Evolutionary conservation across 2,797 vertebrate species (phyloP), one percentile per base, ranked within the genome.

Genomic region (Linurgus olivaceus): DNA sequence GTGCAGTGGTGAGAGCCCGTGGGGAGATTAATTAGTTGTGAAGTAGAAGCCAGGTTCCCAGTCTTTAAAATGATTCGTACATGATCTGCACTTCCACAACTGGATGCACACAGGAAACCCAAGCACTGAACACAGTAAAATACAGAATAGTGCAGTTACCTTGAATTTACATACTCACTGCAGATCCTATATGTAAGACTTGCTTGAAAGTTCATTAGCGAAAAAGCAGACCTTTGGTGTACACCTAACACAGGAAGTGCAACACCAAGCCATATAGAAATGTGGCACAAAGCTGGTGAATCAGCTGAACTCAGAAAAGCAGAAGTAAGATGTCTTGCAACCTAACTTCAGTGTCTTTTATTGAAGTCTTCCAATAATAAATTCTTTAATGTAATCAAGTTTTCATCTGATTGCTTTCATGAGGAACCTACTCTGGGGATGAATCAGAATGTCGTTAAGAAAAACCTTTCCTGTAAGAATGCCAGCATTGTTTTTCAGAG

Each of bases 401-500:
- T 91, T 93, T 76, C 31, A 76, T 73, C 38, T 3, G 7, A 14
- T 63, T 51, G 17, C 11, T 70, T 73, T 67, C 26, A 11, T 17
- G 10, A 15, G 23, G 15, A 90, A 68, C 16, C 18, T 74, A 10
- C 26, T 86, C 42, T 13, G 3, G 50, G 44, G 28, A 66, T 61
- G 33, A 71, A 40, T 65, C 19, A 37, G 35, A 24, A 35, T 37
- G 23, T 47, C 11, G 1, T 40, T 76, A 75, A 58, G 54, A 54
- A 44, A 65, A 40, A 42, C 8, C 8, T 54, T 57, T 87, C 35
- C 45, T 79, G 31, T 59, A 89, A 83, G 26, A 80, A n/a, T 0
- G 21, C 31, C 38, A 73, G 40, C 24, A 81, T 92, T 85, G 38
- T 76, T 85, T 94, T 85, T 75, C 57, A 37, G 52, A 90, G 11